These are phyloP conservation scores for Stomatorhinus ivindoensis DNA, from an alignment of 2,113 vertebrate genomes.

Conservation along the genomic window DNA sequence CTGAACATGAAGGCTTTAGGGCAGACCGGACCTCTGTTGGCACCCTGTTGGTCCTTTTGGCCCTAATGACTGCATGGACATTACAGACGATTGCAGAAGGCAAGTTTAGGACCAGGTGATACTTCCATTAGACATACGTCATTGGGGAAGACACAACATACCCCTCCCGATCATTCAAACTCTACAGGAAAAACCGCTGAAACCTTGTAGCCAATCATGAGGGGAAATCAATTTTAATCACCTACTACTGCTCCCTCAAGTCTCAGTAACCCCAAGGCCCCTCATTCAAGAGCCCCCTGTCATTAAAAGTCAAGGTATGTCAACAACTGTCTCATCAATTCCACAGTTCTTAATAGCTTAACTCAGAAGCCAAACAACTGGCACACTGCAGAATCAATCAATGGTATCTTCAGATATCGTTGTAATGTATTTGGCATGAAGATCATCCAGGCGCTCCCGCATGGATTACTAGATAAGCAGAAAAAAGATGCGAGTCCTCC, in stretches of 20 bases:
- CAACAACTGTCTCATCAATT: too few species aligned
- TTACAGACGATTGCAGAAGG: not conserved
- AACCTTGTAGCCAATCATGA: not conserved
- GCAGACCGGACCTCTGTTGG: not conserved
- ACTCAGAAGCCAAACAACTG: not conserved
- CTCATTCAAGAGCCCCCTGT: not conserved
- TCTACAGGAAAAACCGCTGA: not conserved
- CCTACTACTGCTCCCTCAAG: not conserved
- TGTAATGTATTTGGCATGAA: not conserved
- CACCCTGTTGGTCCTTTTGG: not conserved
- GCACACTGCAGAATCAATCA: not conserved
- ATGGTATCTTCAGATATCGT: not conserved
- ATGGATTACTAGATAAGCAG: not conserved
- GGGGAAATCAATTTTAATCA: not conserved
- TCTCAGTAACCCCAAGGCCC: not conserved
- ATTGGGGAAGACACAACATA: not conserved
- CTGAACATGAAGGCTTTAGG: not conserved
- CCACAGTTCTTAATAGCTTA: not conserved
- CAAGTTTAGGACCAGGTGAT: not conserved
- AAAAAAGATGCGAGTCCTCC: not conserved
- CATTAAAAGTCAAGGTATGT: not conserved
- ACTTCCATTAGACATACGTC: not conserved
- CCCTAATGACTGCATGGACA: not conserved
- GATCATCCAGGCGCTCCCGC: not conserved
- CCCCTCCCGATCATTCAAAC: not conserved